Evolutionary conservation across 2,888 invertebrate genomes (phyloP), one percentile per base, ranked within the genome.

Genomic region (Sisyra terminalis): DNA sequence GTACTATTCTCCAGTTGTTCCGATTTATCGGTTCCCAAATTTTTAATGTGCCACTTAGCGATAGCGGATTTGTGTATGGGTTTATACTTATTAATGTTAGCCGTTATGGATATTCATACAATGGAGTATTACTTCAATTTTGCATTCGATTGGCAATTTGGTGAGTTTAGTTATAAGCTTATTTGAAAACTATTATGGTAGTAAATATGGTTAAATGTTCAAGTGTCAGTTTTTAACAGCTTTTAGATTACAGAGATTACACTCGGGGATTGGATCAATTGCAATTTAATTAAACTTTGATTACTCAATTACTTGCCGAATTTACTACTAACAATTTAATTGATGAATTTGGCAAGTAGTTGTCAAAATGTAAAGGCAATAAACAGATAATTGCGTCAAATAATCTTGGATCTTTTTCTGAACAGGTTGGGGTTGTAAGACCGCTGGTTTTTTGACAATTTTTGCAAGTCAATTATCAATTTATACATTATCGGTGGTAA

Each of bases 61-160:
- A 77, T 85, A 57, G 89, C 89, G 1, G 92, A 93, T 63, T 72
- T 93, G 40, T 83, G 83, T 55, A 83, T 90, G 67, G 90, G 88
- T 1, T 56, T 86, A 2, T 92, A 90, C 60, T 67, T 92, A 42
- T 69, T 85, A 32, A 70, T 90, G 56, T 70, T 92, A 31, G 90
- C 90, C 0, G 74, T 80, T 1, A 81, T 87, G 54, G 92, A 93
- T 61, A 67, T 82, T 0, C 75, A 79, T 50, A 89, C 89, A 0
- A 78, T 82, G 53, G 86, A 87, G 2, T 78, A 78, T 48, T 92
- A 89, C 64, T 89, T 89, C 61, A 89, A 89, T 59, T 81, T 80
- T 59, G 90, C 90, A 3, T 89, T 82, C 52, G 78, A 82, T 54
- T 92, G 92, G 90, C 90, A 92, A 61, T 73, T 76, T 50, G 78